Evolutionary conservation across 2,888 invertebrate genomes (phyloP), one percentile per base, ranked within the genome.

Genomic region (Meiosimyza platycephala): DNA sequence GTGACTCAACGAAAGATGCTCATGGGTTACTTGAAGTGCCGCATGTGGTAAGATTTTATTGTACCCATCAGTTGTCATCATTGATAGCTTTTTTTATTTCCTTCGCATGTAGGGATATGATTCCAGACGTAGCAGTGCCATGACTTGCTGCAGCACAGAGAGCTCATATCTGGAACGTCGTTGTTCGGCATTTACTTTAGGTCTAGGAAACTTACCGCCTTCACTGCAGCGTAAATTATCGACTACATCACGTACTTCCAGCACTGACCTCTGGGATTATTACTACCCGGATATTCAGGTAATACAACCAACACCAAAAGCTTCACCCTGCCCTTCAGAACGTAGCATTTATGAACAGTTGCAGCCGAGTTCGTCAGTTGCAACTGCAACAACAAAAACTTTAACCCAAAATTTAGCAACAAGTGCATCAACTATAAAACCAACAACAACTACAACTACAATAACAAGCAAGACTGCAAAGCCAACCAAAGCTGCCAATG

Each of bases 81-180:
- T 54, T 65, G 12, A 40, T 13, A 50, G 12, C 65, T 16, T 60
- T 7, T 60, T 13, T 55, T 28, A 16, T 28, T 48, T 68, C 60
- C 69, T 71, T 55, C 55, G 5, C 16, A 74, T 74, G 13, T 73
- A 87, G 88, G 85, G 85, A 67, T 85, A 86, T 68, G 88, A 88
- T 71, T 87, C 90, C 12, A 87, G 94, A 59, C 90, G 95, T 63
- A 90, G 93, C 79, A 94, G 94, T 84, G 94, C 94, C 77, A 93
- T 94, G 81, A 95, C 95, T 48, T 94, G 94, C 86, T 95, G 94
- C 79, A 94, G 94, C 83, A 94, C 94, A 52, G 94, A 93, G 74
- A 94, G 94, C 84, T 94, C 94, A 73, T 95, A 94, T 83, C 89
- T 95, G 83, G 95, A 95, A 85, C 90, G 94, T 67, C 91, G 95